Base-by-base conservation (phyloP, 1,140 invertebrate species). In the Diploscapter pachys region DNA sequence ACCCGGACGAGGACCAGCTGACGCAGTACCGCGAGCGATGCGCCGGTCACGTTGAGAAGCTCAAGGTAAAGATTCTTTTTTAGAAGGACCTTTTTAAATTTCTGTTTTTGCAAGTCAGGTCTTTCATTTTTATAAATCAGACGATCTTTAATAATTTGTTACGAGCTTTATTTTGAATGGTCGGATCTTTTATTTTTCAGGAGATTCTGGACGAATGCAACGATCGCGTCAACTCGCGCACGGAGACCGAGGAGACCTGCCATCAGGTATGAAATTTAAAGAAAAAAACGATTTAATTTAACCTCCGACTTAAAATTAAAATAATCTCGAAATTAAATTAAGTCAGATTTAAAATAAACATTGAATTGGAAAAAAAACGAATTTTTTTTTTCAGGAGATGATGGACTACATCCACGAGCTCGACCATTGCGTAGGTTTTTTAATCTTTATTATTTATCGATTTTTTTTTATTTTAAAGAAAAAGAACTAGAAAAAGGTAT, bases 371-470 rank as follows among this genome's bases (percentile, higher is more conserved):
- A 31, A 31, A 31, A 31, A 31, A 31, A 31, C 1, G 31, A 31
- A 31, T 31, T 0, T 31, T 31, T 31, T n/a, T 31, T 31, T 31
- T 31, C 31, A 31, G 51, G 82, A 83, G 63, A 84, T 83, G 82
- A 64, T 81, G 51, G 82, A 83, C 75, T 83, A 84, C 72, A 80
- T 83, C 59, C 79, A 83, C 69, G 72, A 75, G 59, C 70, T 83
- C 31, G 82, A 83, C 61, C 81, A 83, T 54, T 83, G 82, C 59
- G 81, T 75, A 77, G 51, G 73, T 64, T 11, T 13, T 49, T n/a
- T 72, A 49, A 13, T 72, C 13, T 3, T 64, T 71, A n/a, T 3
- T 31, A 4, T 49, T 75, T 63, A 13, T 9, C 13, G 52, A 3
- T 49, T 51, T n/a, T 80, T 76, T 75, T 51, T 13, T 31, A 31